phyloP scores from a whole-genome alignment of 2,113 vertebrate genomes.

The Okapia johnstoni region DNA sequence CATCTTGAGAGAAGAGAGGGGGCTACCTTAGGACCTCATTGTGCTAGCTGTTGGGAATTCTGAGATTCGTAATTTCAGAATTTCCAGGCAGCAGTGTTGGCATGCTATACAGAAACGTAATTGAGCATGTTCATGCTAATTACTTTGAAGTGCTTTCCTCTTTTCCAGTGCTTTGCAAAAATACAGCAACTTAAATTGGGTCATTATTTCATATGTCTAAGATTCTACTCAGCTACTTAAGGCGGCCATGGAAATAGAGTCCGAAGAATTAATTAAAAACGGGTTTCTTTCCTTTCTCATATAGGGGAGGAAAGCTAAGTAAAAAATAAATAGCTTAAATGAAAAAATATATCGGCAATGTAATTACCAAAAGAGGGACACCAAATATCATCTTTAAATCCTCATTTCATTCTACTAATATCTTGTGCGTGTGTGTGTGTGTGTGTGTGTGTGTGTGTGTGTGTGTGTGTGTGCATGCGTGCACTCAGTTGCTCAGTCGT shows the following conservation, averaged over 20 bases:
- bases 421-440: background rate
- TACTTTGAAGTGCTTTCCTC: slow-evolving; percentile 67
- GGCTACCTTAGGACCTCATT: background rate
- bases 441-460: background rate
- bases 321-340: background rate
- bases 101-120: slow-evolving; percentile 26
- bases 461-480: rapidly evolving
- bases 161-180: slow-evolving; percentile 70
- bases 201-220: slow-evolving; percentile 69
- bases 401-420: background rate
- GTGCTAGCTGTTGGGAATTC: background rate
- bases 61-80: slow-evolving; percentile 3
- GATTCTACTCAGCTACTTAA: slow-evolving; percentile 58
- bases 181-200: slow-evolving; percentile 68
- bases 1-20: slow-evolving; percentile 63
- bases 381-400: background rate
- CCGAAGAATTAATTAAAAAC: slow-evolving; percentile 41
- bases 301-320: background rate
- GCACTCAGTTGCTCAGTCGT: background rate
- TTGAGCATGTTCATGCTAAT: slow-evolving; percentile 51
- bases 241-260: slow-evolving; percentile 3
- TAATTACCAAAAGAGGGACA: background rate
- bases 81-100: background rate
- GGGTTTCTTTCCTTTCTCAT: background rate
- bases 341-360: background rate